These are phyloP conservation scores for Cheiracanthium punctorium DNA, from an alignment of 2,888 invertebrate genomes.

Conservation along the genomic window DNA sequence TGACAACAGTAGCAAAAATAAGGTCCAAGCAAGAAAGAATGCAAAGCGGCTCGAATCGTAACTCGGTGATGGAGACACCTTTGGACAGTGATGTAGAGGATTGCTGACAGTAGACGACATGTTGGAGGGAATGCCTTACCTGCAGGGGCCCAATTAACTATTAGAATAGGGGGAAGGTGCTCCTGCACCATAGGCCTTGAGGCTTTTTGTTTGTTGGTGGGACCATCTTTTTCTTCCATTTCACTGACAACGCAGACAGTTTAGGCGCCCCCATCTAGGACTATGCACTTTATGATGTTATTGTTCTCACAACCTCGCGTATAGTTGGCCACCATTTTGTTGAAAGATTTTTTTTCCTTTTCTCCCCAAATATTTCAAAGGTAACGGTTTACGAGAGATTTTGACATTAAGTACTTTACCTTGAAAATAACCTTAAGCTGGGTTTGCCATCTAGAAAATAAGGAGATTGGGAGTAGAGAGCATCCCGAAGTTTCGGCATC, in stretches of 20 bases:
- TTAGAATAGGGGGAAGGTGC: conserved; percentile 1
- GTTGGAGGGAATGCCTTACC: conserved; percentile 6
- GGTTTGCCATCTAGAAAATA: no score
- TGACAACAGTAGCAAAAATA: conserved; percentile 12
- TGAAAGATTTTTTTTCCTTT: conserved; percentile 1
- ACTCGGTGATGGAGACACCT: conserved; percentile 48
- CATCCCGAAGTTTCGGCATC: no score
- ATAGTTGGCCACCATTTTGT: conserved; percentile 38
- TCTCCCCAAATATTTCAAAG: background rate
- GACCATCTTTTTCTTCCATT: conserved; percentile 12
- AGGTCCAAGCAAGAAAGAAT: conserved; percentile 20
- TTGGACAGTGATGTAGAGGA: conserved; percentile 59
- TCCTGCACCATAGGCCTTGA: conserved; percentile 29
- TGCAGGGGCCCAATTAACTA: conserved; percentile 51
- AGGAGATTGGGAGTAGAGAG: no score
- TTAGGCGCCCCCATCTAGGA: conserved; percentile 25
- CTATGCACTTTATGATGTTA: conserved; percentile 62
- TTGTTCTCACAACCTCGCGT: conserved; percentile 48
- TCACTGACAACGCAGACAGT: conserved; percentile 40
- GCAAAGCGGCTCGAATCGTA: background rate
- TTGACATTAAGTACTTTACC: conserved; percentile 25
- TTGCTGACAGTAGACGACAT: conserved; percentile 44
- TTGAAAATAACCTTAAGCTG: no score
- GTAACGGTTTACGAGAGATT: conserved; percentile 33
- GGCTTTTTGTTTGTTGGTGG: conserved; percentile 54